Evolutionary conservation across 2,113 vertebrate genomes (phyloP), one percentile per base, ranked within the genome.

Genomic region (Silurus meridionalis): DNA sequence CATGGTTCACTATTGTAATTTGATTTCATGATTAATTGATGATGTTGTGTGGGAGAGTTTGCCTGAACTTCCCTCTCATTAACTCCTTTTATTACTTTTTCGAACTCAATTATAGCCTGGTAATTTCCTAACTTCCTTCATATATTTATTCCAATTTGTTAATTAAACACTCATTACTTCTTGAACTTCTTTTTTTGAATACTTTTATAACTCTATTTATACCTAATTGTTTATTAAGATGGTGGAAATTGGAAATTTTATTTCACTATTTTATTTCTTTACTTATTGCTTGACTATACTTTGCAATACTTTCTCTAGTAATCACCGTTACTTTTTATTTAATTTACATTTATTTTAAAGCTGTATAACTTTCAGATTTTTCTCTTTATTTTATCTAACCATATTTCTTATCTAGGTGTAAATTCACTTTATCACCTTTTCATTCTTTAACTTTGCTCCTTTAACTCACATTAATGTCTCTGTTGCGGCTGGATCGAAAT

Each of bases 1-100:
- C 72, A 75, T 75, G 21, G 72, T 52, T 3, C n/a, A 52, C 48
- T 28, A 15, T 19, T 79, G 25, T 79, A 58, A 79, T 57, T 79
- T 17, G 53, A 79, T 79, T 79, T 79, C 53, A 79, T 79, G 55
- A 28, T 58, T 79, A 79, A 79, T 79, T 58, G 72, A 75, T 75
- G 48, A 75, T 13, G 19, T 21, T n/a, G 48, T 75, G 48, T 21
- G 48, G 72, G 48, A 23, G 37, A 48, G 69, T 21, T 72, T 48
- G 15, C 46, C 23, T 52, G 21, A 23, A 48, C 7, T 50, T 72
- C 10, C n/a, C 19, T 23, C 23, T 75, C 19, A 74, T 52, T 74
- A 74, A 75, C 46, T 74, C 19, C 8, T 21, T 74, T 50, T 52
- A 57, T 79, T 14, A 79, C 53, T 79, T 58, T 37, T 28, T 17